Evolutionary conservation across 1,140 invertebrate genomes (phyloP).

Genomic region (Heliconius congener): DNA sequence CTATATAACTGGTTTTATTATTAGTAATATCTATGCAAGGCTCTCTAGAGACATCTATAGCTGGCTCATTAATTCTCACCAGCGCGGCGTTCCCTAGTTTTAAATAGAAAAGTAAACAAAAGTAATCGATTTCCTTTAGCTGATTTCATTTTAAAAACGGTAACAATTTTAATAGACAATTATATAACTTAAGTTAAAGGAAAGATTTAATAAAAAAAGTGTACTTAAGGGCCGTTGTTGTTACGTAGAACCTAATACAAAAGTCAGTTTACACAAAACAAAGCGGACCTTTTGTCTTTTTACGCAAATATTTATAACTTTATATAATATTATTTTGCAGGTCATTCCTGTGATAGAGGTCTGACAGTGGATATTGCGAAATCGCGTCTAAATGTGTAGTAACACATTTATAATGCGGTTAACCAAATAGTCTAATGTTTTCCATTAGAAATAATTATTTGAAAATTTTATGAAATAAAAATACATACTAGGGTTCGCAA

Average conservation of each 20-base stretch:
- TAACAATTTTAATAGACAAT: neutral
- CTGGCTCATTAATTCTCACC: slow-evolving; percentile 8
- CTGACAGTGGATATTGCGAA: slow-evolving; percentile 37
- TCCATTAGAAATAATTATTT: neutral
- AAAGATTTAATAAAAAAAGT: neutral
- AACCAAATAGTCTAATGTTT: neutral
- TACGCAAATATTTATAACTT: slow-evolving; percentile 23
- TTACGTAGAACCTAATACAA: neutral
- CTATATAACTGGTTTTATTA: too few species aligned
- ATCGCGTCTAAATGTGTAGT: slow-evolving; percentile 20
- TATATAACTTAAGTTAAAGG: neutral
- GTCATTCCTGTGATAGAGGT: slow-evolving; percentile 36
- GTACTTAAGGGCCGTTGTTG: neutral
- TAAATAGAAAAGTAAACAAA: neutral
- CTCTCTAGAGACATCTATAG: neutral
- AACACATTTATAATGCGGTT: slow-evolving; percentile 27
- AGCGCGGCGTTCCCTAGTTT: neutral
- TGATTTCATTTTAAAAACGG: neutral
- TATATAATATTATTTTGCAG: slow-evolving; percentile 29
- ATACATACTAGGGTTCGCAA: too few species aligned
- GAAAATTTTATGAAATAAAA: neutral
- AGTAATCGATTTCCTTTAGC: neutral
- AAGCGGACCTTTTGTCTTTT: slow-evolving; percentile 23
- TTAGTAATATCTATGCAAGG: neutral
- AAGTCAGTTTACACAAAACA: slow-evolving; percentile 18